Base-by-base conservation (phyloP, 2,888 invertebrate genomes). In the Eupithecia tripunctaria region DNA sequence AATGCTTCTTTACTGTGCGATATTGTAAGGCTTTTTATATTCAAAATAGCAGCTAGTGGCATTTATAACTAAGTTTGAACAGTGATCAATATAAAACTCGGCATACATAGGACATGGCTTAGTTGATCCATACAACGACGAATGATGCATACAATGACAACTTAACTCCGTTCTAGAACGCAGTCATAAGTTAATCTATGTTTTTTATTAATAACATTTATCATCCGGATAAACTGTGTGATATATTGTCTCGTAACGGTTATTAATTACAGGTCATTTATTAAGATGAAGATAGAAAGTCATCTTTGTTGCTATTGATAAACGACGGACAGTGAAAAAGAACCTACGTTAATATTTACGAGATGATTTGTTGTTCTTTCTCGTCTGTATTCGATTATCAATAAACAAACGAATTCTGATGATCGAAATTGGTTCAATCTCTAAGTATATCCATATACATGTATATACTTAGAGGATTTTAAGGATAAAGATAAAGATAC, bases 261-360 rank as follows among this genome's bases (percentile, higher is more conserved):
- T 59, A 59, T 59, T 59, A 59, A 59, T 27, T 59, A 59, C 27
- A 59, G 6, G 59, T 59, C 59, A 59, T 59, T 56, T 27, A 59
- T 14, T 27, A 15, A 27, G 27, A 59, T 59, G 15, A 56, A 25
- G 56, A 59, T 15, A 59, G 59, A 59, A 27, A 59, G 59, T 43
- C 43, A 43, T 43, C 43, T 43, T 18, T 43, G n/a, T 43, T 43
- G 43, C 43, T 43, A 43, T 43, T 6, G 43, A 43, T 43, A 43
- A 18, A 43, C 6, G 18, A 18, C 43, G 18, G 43, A 43, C 43
- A 43, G n/a, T 18, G 18, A 43, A 43, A 43, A 43, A n/a, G 10
- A 51, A 21, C n/a, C 21, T 21, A 2, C n/a, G n/a, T 51, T 21
- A 51, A 51, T 21, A 51, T 51, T 51, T 21, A 51, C 47, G 47